Evolutionary conservation across 2,113 vertebrate species (phyloP), one percentile per base, ranked within the genome.

Genomic region (Butorides virescens): DNA sequence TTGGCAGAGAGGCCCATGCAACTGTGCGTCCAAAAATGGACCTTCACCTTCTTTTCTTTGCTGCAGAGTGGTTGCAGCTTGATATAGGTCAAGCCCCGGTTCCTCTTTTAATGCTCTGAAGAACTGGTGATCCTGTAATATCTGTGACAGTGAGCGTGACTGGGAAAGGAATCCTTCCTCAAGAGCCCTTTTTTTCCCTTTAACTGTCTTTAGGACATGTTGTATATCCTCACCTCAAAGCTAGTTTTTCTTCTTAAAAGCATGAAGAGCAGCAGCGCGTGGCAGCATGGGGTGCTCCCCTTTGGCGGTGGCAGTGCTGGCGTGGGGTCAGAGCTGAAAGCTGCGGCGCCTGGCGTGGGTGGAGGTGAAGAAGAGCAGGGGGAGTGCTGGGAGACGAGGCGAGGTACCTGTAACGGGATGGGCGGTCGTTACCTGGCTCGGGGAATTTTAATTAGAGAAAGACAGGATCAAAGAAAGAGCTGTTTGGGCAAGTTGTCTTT

Each of bases 141-240:
- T 14, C 13, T 0, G 0, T 55, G 34, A n/a, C 25, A 84, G 39
- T 18, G 39, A 68, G 25, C 2, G 0, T 17, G 55, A 50, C 17
- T 37, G 58, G 56, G 37, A 82, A 92, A 65, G 74, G 85, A 93
- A 92, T 75, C 34, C 37, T 29, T 50, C 73, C 65, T 90, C 15
- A 46, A 74, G 19, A 32, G 10, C 6, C 7, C 32, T 44, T 26
- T 67, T 56, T 20, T 39, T 39, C 2, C 12, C 13, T 70, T 74
- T 61, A 11, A 27, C 42, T 81, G 3, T 80, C 90, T 88, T 90
- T 70, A 67, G 55, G 56, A 15, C 10, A 8, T 37, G 21, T 27
- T 88, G 13, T 83, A 67, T 84, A 87, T 86, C 50, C 47, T 86
- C 49, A 72, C 14, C n/a, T 80, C 32, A 36, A 61, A 75, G 29